Conservation (phyloP, 2,113 vertebrate species). For the Ochotona princeps region DNA sequence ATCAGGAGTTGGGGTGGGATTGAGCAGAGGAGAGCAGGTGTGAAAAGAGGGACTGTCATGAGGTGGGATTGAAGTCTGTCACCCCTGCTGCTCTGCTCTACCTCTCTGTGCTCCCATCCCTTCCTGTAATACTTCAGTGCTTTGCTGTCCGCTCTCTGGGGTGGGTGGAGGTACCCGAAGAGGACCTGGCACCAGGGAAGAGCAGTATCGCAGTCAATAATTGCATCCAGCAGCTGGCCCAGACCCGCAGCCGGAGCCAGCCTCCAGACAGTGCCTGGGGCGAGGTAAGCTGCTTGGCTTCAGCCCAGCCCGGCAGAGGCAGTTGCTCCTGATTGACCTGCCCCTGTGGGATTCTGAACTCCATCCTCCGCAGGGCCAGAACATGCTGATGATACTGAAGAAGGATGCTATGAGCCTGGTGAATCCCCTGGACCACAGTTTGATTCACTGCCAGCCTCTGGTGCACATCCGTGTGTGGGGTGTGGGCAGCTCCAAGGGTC, state of each 20-base stretch:
- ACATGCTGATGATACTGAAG: conserved; percentile 97
- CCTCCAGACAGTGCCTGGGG: conserved; percentile 87
- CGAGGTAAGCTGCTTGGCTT: conserved; percentile 89
- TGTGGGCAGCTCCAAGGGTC: conserved; percentile 97
- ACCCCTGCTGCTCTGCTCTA: neutral
- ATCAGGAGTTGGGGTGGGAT: neutral
- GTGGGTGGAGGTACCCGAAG: conserved; percentile 97
- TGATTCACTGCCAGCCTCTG: conserved; percentile 95
- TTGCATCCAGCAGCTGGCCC: conserved; percentile 97
- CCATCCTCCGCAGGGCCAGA: conserved; percentile 89
- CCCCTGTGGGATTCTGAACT: neutral
- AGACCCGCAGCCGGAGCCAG: conserved; percentile 87
- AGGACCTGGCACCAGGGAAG: conserved; percentile 95
- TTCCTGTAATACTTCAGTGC: conserved; percentile 85
- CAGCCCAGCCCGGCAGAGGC: neutral
- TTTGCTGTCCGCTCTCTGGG: conserved; percentile 96
- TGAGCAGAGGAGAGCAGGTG: conserved; percentile 1
- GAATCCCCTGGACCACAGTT: conserved; percentile 93
- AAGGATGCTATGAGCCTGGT: conserved; percentile 95
- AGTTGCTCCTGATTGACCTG: conserved; percentile 15
- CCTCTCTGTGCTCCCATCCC: neutral
- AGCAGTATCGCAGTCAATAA: conserved; percentile 97
- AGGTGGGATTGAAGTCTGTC: neutral
- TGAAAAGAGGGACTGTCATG: neutral
- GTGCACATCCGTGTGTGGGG: conserved; percentile 98